Evolutionary conservation across 2,797 vertebrate genomes (phyloP), one percentile per base, ranked within the genome.

Genomic region (Pelodytes ibericus): DNA sequence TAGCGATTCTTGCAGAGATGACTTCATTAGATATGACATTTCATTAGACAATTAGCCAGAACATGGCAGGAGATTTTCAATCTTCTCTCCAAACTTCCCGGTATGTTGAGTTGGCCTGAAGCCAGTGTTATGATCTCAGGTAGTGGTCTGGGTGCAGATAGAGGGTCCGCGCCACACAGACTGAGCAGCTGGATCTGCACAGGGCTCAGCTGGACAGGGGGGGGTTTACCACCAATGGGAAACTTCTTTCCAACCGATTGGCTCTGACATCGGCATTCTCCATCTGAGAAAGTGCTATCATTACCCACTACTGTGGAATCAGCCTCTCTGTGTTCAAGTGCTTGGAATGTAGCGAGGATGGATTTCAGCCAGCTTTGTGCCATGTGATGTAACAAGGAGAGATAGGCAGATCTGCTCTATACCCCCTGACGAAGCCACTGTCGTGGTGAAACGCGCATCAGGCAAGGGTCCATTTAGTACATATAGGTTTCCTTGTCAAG

Each of bases 11-110:
- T 56, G 69, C 71, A 31, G 66, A 20, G 62, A 61, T 39, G 65
- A 72, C 39, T 49, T 85, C 81, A 83, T 80, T 77, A 59, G 74
- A 81, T 72, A 61, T 82, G 80, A 25, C 75, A 81, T 79, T 80
- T 83, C 68, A 81, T 83, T 80, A 83, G 67, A 59, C 69, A 80
- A 58, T 72, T 53, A 68, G 62, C 29, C 18, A 36, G 44, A 63
- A 33, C 47, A 27, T 80, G 80, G 75, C 41, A 82, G 63, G 68
- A 57, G 61, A 65, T 57, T 31, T 53, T 67, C 22, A 33, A 74
- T 30, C 36, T 27, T 33, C 36, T 39, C 26, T 53, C 30, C 47
- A 57, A 18, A 70, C 8, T 36, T 47, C 26, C 27, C 53, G 18
- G 24, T 33, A 22, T 63, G 59, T 36, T 62, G 58, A 24, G 16